Evolutionary conservation across 1,140 invertebrate species (phyloP), one percentile per base, ranked within the genome.

Genomic region (Orussus abietinus): DNA sequence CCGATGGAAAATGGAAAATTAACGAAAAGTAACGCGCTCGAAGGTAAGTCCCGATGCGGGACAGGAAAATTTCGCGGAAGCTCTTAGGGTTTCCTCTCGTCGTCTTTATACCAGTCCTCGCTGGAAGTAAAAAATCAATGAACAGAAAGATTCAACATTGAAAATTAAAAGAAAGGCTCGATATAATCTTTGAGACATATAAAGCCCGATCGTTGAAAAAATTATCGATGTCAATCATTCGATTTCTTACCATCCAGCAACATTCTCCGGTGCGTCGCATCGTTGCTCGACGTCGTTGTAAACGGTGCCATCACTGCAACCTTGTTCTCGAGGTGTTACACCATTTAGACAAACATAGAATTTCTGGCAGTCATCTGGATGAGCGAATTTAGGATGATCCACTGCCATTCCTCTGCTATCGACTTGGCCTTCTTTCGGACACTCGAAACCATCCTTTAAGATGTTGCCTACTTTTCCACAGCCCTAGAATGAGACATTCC

Each of bases 281-380:
- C 80, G 83, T 62, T 89, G 84, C 4, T 77, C 77, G 36, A 83
- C 81, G 44, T 90, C 86, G 61, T 91, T 92, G 76, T 90, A 92
- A 10, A 91, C 90, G 51, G 89, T 86, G 22, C 90, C 90, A 15
- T 84, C 77, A 57, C 82, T 81, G 70, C 90, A 93, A 13, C 88
- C 87, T 38, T 91, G 79, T 67, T 92, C 86, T 46, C 90, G 79
- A 2, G 90, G 89, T 40, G 87, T 89, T 12, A 86, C 78, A 5
- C 87, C 87, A 64, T 89, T 92, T 43, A 92, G 73, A 67, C 91
- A 94, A 5, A 92, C 88, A 62, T 92, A 91, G 77, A 90, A 88
- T 42, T 88, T 86, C 67, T 90, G 88, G 69, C 90, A 92, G 62
- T 92, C 88, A 5, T 81, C 82, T 7, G 87, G 86, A 69, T 93